A percentile compares a stretch with the other conserved stretches of the same genome.
phyloP scores from a whole-genome alignment of 2,888 invertebrate species.

The Aphrophora alni region DNA sequence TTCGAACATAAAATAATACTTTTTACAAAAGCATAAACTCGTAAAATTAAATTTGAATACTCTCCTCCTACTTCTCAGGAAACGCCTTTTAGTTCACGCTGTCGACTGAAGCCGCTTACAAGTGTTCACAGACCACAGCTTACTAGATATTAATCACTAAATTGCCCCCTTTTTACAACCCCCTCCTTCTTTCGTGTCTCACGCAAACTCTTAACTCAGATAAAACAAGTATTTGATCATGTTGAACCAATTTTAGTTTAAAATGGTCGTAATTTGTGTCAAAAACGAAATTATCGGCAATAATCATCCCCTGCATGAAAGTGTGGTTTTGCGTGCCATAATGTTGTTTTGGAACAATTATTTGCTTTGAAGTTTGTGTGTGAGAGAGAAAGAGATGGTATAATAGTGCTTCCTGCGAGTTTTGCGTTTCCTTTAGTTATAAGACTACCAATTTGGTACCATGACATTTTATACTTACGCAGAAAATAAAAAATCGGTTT shows the following conservation, averaged over 20 bases:
- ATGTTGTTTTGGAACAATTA: neutral
- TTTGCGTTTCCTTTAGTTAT: too few relatives aligned
- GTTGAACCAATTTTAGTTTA: neutral
- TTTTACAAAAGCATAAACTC: too few relatives aligned
- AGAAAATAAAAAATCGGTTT: too few relatives aligned
- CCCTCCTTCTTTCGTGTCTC: neutral
- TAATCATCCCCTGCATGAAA: neutral
- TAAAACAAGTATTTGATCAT: neutral
- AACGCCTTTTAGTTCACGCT: neutral
- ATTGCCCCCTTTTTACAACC: too few relatives aligned
- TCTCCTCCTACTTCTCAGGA: too few relatives aligned
- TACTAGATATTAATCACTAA: neutral
- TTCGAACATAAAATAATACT: too few relatives aligned
- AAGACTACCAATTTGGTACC: too few relatives aligned
- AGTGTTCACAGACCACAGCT: neutral
- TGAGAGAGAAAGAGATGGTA: too few relatives aligned
- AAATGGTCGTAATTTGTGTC: neutral
- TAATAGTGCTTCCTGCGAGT: too few relatives aligned
- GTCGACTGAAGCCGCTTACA: neutral
- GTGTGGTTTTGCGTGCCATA: too few relatives aligned
- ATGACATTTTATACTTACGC: too few relatives aligned
- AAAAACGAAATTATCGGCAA: neutral
- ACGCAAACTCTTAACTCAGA: neutral
- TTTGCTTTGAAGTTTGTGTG: neutral
- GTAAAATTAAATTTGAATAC: too few relatives aligned